Evolutionary conservation across 2,113 vertebrate species (phyloP), one percentile per base, ranked within the genome.

Genomic region (Dromaius novaehollandiae): DNA sequence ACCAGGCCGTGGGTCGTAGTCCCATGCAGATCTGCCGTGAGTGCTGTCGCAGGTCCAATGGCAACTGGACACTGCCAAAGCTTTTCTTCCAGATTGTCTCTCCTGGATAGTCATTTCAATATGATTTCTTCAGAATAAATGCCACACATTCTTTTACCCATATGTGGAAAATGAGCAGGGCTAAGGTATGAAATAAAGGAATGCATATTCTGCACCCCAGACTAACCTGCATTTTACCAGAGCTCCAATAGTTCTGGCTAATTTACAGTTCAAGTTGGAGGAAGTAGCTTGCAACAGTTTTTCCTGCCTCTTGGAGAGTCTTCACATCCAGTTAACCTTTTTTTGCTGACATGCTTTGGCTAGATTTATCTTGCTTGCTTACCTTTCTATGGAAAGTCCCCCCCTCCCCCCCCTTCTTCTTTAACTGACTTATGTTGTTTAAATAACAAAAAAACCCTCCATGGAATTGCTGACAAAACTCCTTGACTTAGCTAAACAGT

Each of bases 21-120:
- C 70, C 84, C 19, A 0, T 4, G 25, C 11, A 3, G 2, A 1
- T 22, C 69, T 73, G 1, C 58, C 22, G 63, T 3, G 1, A 6
- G n/a, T 14, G 25, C 94, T 85, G 56, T 38, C 16, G 51, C 70
- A 7, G 82, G 1, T 40, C 89, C 76, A 58, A 6, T 3, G 26
- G 24, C n/a, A 26, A 5, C 81, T 32, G 84, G 78, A 34, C 53
- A 7, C 19, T 74, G 85, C 88, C 91, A 74, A 0, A 22, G 65
- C 40, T 88, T 46, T 74, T 19, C 63, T 40, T 3, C 9, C 21
- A 14, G n/a, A 3, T 8, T 8, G 0, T 7, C 9, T 17, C 55
- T 74, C n/a, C 79, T 3, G 3, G 8, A 12, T 26, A 63, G 28
- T 36, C 38, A 3, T 63, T 48, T 40, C 58, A 40, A 13, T 40